phyloP scores from a whole-genome alignment of 2,113 vertebrate species.

The Entelurus aequoreus region DNA sequence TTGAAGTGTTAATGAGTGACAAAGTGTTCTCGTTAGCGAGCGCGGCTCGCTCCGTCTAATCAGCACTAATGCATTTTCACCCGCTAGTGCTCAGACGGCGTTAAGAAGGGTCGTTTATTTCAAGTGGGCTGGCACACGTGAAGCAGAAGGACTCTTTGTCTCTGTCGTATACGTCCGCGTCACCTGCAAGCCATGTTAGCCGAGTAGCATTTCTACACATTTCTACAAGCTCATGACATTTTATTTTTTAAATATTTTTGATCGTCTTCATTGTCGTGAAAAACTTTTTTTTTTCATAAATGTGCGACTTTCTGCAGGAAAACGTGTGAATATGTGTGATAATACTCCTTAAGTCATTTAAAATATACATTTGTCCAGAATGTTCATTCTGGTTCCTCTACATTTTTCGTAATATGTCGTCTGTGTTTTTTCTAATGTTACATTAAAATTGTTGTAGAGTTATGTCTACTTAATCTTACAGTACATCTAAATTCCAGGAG shows the following conservation, averaged over 20 bases:
- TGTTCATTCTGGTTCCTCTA: no score
- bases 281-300: background rate
- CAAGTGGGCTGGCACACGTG: constrained; percentile 26
- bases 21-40: constrained; percentile 68
- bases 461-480: no score
- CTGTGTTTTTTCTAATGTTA: no score
- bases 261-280: background rate
- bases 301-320: background rate
- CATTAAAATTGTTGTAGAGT: no score
- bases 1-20: constrained; percentile 66
- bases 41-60: constrained; percentile 62
- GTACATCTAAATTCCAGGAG: no score
- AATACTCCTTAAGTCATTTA: background rate
- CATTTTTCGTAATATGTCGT: no score
- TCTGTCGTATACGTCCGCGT: background rate
- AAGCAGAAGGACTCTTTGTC: constrained; percentile 23
- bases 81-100: constrained; percentile 54
- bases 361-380: no score
- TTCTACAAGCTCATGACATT: no score
- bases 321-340: background rate
- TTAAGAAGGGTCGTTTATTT: constrained; percentile 51
- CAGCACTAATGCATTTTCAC: constrained; percentile 65
- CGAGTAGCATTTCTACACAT: no score
- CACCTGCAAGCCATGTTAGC: no score
- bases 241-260: no score